phyloP scores from a whole-genome alignment of 1,140 invertebrate species.

The Euwallacea fornicatus region DNA sequence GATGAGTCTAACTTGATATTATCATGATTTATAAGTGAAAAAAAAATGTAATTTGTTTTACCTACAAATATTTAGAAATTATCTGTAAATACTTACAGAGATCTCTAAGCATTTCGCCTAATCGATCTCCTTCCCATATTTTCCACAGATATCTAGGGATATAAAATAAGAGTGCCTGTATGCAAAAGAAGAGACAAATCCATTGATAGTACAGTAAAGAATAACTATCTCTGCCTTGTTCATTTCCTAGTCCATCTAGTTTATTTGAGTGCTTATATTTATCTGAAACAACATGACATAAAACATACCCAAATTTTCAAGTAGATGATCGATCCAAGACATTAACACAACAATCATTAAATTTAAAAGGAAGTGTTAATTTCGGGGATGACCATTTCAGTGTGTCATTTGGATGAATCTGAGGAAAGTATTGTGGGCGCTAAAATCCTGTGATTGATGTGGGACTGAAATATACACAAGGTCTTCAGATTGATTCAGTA shows the following conservation, averaged over 20 bases:
- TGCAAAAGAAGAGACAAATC: constrained; percentile 79
- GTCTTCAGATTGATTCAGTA: too few species aligned
- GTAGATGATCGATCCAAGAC: too few species aligned
- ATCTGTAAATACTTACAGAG: constrained; percentile 49
- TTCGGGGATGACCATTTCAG: background rate
- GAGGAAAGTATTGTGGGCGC: too few species aligned
- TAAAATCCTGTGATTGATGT: too few species aligned
- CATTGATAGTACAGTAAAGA: constrained; percentile 83
- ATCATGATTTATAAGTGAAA: background rate
- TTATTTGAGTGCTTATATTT: background rate
- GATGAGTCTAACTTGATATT: constrained; percentile 1
- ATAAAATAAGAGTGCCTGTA: constrained; percentile 78
- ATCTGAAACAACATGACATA: constrained; percentile 17
- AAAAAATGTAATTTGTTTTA: background rate
- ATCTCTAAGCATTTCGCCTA: constrained; percentile 58
- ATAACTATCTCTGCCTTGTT: constrained; percentile 38
- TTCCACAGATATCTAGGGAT: constrained; percentile 77
- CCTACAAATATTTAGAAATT: background rate
- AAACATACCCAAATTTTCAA: background rate
- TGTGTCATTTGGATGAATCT: too few species aligned
- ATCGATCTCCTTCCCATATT: constrained; percentile 68
- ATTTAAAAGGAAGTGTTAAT: background rate
- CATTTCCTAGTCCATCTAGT: constrained; percentile 24
- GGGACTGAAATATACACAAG: too few species aligned
- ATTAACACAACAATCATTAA: too few species aligned